Evolutionary conservation across 2,113 vertebrate species (phyloP).

Genomic region (Serinus canaria): DNA sequence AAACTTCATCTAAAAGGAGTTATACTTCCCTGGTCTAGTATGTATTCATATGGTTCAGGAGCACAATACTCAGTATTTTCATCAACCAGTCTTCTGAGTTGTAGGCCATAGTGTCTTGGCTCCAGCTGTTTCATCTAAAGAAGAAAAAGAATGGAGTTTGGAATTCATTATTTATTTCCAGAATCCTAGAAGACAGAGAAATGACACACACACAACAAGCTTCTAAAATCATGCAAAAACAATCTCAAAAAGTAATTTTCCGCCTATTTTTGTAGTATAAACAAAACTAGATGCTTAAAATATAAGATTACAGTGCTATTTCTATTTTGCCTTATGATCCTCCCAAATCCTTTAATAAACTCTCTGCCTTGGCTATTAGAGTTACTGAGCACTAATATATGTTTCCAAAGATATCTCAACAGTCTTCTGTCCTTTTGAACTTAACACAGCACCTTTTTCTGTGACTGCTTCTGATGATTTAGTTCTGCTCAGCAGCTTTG

Average conservation of each 20-base stretch:
- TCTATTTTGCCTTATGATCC: background rate
- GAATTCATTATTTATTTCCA: background rate
- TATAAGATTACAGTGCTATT: background rate
- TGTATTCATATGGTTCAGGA: constrained; percentile 71
- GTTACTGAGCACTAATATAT: background rate
- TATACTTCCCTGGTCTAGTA: constrained; percentile 80
- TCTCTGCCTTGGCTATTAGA: background rate
- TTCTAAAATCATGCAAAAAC: background rate
- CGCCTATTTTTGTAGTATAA: background rate
- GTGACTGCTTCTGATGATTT: background rate
- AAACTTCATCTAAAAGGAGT: background rate
- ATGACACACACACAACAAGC: background rate
- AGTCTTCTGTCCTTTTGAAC: background rate
- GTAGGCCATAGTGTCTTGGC: constrained; percentile 77
- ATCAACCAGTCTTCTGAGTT: constrained; percentile 72
- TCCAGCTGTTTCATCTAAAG: constrained; percentile 86
- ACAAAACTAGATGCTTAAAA: background rate
- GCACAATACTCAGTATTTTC: constrained; percentile 68
- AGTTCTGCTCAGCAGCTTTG: background rate
- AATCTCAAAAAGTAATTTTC: background rate
- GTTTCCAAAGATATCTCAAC: background rate
- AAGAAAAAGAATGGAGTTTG: background rate
- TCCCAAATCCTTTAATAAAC: background rate
- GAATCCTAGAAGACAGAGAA: background rate
- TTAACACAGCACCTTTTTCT: background rate